Percentiles rank a stretch among this genome's conserved stretches.
Evolutionary conservation across 2,113 vertebrate species (phyloP).

Genomic region (Tinamus guttatus): DNA sequence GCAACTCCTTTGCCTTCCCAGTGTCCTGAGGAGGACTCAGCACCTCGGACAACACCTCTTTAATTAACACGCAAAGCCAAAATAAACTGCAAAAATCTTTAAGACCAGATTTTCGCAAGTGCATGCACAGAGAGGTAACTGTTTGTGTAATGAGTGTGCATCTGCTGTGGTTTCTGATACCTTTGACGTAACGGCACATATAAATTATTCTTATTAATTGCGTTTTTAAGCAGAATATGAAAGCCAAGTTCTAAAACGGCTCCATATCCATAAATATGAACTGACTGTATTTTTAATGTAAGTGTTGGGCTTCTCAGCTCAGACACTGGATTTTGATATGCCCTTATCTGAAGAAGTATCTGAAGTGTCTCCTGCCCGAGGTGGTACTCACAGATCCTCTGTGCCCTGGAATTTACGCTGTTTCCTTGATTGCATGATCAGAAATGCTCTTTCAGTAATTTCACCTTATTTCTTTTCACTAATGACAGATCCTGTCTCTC

Average conservation of each 20-base stretch:
- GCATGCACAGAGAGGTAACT: not conserved
- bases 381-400: not conserved
- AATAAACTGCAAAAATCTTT: fast-evolving
- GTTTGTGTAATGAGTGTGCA: not conserved
- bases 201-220: not conserved
- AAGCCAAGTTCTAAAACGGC: not conserved
- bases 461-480: not conserved
- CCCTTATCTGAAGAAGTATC: not conserved
- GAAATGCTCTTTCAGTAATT: slow-evolving; percentile 30
- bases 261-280: not conserved
- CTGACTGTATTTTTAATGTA: not conserved
- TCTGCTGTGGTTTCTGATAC: not conserved
- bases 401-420: not conserved
- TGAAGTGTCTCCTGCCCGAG: not conserved
- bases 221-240: not conserved
- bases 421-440: slow-evolving; percentile 8
- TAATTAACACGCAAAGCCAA: fast-evolving
- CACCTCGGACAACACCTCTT: slow-evolving; percentile 67
- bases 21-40: slow-evolving; percentile 32
- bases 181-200: not conserved
- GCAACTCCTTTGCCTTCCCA: not conserved
- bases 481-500: slow-evolving; percentile 46
- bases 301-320: slow-evolving; percentile 14
- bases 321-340: not conserved
- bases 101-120: fast-evolving